Conservation (phyloP, 2,797 vertebrate genomes). For the Antennarius maculatus region DNA sequence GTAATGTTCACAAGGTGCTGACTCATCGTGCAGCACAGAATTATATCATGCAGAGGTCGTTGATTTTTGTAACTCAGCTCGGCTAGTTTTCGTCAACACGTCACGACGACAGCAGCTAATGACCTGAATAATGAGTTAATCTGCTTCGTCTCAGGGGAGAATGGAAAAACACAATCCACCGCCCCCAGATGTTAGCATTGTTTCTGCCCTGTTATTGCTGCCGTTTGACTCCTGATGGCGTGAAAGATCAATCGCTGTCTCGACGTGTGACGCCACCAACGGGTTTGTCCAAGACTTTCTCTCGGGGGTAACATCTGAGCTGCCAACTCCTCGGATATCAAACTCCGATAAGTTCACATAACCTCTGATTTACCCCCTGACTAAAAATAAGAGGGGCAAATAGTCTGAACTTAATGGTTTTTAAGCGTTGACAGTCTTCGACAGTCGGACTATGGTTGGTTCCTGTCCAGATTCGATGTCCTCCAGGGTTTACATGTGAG, state of each 20-base stretch:
- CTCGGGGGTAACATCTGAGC: constrained; percentile 1
- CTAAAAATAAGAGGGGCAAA: constrained; percentile 40
- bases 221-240: constrained; percentile 51
- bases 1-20: too few relatives aligned
- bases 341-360: constrained; percentile 52
- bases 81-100: not conserved
- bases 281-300: constrained; percentile 25
- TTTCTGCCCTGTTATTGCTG: constrained; percentile 51
- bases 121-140: constrained; percentile 60
- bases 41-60: too few relatives aligned
- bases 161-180: constrained; percentile 56
- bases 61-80: not conserved
- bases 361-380: constrained; percentile 48
- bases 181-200: constrained; percentile 61
- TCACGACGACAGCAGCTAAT: constrained; percentile 45
- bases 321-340: constrained; percentile 17
- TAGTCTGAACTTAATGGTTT: constrained; percentile 26
- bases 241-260: constrained; percentile 38
- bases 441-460: constrained; percentile 25
- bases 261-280: not conserved
- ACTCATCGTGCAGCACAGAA: too few relatives aligned
- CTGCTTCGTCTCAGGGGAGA: constrained; percentile 46
- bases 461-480: too few relatives aligned
- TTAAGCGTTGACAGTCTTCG: constrained; percentile 36
- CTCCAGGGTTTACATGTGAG: too few relatives aligned